Evolutionary conservation across 1,140 invertebrate species (phyloP), one percentile per base, ranked within the genome.

Genomic region (Drosophila littoralis): DNA sequence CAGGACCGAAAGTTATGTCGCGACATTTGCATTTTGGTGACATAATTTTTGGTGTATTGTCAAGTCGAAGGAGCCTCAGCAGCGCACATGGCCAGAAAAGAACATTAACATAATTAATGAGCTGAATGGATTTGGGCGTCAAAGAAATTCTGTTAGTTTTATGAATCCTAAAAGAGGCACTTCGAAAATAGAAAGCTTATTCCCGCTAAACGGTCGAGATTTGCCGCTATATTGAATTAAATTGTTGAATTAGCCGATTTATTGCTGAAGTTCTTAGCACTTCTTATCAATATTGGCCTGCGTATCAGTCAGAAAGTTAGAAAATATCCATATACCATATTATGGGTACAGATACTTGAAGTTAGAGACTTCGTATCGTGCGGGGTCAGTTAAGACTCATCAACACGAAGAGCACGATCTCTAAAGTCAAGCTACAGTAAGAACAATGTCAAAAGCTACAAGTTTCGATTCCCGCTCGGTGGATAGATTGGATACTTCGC

Each of bases 41-140:
- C 81, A 84, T 84, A 65, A 85, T 84, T 84, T 84, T 70, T 69
- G 70, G 43, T 75, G 50, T 80, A 70, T 64, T 80, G 60, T 67
- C 46, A 51, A 58, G 15, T 58, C 51, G 2, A 42, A 51, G 43
- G 46, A 66, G 35, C 28, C 60, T 22, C 36, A 55, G 28, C 69
- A 63, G 38, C 36, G 52, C 78, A 73, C 81, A 84, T 80, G 77
- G 45, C 33, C 52, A 77, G 64, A 58, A 22, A 57, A 77, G 85
- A 61, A 61, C 81, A 84, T 84, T 84, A 81, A 74, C 81, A 84
- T 84, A 84, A 84, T 84, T 84, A 84, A 84, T 84, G 74, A 81
- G 45, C 76, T 38, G 42, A 28, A 60, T 40, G 13, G 43, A 51
- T 54, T 55, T 45, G 4, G 32, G 36, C 7, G 48, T 8, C 9